These are phyloP conservation scores for Rhyzopertha dominica DNA, from an alignment of 1,140 invertebrate genomes.

Conservation along the genomic window DNA sequence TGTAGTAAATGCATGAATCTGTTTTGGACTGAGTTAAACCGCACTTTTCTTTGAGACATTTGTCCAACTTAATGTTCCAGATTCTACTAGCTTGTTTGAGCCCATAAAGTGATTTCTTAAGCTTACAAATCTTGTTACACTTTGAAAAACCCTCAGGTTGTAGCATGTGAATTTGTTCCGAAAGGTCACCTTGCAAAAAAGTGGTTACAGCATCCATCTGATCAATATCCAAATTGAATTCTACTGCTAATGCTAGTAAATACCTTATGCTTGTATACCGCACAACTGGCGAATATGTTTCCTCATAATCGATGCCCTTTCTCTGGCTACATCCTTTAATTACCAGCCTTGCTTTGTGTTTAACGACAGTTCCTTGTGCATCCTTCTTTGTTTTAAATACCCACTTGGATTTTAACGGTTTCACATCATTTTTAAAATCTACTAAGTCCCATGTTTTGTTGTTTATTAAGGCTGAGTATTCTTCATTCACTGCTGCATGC, in stretches of 20 bases:
- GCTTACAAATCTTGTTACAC: slow-evolving; percentile 33
- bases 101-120: slow-evolving; percentile 45
- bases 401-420: slow-evolving; percentile 33
- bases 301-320: slow-evolving; percentile 31
- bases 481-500: too few relatives aligned
- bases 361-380: slow-evolving; percentile 14
- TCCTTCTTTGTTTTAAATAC: slow-evolving; percentile 14
- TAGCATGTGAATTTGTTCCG: slow-evolving; percentile 46
- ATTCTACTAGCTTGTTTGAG: slow-evolving; percentile 41
- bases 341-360: slow-evolving; percentile 33
- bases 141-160: slow-evolving; percentile 36
- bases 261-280: slow-evolving; percentile 19
- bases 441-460: too few relatives aligned
- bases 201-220: slow-evolving; percentile 40
- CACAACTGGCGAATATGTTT: slow-evolving; percentile 40
- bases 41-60: slow-evolving; percentile 7
- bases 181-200: slow-evolving; percentile 45
- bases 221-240: slow-evolving; percentile 13
- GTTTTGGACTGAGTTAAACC: slow-evolving; percentile 6
- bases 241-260: slow-evolving; percentile 32
- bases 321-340: slow-evolving; percentile 33
- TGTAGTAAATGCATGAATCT: slow-evolving; percentile 34
- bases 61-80: slow-evolving; percentile 38
- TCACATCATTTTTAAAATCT: too few relatives aligned
- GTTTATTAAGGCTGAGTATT: too few relatives aligned